Evolutionary conservation across 2,888 invertebrate genomes (phyloP).

Genomic region (Apodemia duryi): DNA sequence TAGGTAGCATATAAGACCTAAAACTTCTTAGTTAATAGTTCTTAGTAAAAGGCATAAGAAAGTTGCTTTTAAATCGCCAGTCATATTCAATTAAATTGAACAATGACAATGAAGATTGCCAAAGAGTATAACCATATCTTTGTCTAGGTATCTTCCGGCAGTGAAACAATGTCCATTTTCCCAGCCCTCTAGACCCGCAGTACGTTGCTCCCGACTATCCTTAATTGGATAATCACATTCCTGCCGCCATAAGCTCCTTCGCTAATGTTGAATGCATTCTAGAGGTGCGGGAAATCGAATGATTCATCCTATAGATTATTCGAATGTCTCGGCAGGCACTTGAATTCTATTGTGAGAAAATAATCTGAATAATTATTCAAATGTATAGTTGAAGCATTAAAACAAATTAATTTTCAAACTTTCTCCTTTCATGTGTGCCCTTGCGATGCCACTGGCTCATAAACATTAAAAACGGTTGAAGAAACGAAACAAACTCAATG

Average conservation of each 20-base stretch:
- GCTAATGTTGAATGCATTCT: constrained; percentile 1
- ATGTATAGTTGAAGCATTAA: no score
- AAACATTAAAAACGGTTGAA: no score
- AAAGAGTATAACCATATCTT: not conserved
- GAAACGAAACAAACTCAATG: no score
- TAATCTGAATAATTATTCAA: no score
- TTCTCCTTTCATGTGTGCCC: no score
- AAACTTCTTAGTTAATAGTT: no score
- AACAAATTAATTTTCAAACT: no score
- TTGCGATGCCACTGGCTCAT: no score
- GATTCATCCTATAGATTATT: not conserved
- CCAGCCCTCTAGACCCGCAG: constrained; percentile 23
- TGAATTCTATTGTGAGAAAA: not conserved
- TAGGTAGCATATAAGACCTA: no score
- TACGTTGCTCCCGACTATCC: constrained; percentile 36
- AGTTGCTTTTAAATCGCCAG: not conserved
- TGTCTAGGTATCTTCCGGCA: constrained; percentile 2
- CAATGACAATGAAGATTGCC: not conserved
- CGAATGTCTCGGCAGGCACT: not conserved
- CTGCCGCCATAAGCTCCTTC: constrained; percentile 24
- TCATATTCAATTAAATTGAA: not conserved
- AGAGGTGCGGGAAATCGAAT: constrained; percentile 1
- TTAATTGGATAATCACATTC: constrained; percentile 42
- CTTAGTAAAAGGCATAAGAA: not conserved
- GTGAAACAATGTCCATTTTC: constrained; percentile 13